Evolutionary conservation across 2,888 invertebrate genomes (phyloP), one percentile per base, ranked within the genome.

Genomic region (Oxyteleia sp.): DNA sequence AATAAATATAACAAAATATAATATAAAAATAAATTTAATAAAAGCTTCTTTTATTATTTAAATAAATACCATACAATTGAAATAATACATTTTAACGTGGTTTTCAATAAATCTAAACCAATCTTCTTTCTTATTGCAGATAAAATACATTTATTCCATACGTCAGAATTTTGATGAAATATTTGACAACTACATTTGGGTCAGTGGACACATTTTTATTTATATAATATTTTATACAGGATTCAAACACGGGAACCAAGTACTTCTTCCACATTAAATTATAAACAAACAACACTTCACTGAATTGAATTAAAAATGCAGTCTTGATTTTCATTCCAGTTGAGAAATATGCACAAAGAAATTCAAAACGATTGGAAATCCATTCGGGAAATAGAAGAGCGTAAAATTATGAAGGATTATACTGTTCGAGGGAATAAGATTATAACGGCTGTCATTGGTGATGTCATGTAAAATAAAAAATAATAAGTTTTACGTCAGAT

Each of bases 161-260:
- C 66, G 53, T 41, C 23, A 66, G 5, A 66, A 66, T 26, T 51
- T 66, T 11, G 66, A 66, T 13, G 66, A 66, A 53, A 15, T 66
- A 66, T 51, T 66, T 23, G 23, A 38, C 0, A 66, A 66, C 38
- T 66, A 53, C 13, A 51, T 66, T 41, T 66, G 66, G 66, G 5
- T 41, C 11, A 53, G 51, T 53, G 51, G 41, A 26, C 53, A 53
- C 7, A 26, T 49, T 41, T 53, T 66, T 41, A 26, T 66, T 29
- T 66, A 53, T n/a, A 4, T 8, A 1, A 51, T 64, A 51, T 23
- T 64, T 3, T 15, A 64, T 13, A 38, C 13, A 1, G 49, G 38
- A 38, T 13, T 5, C 8, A 51, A 51, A 8, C 10, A n/a, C 10
- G 11, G 13, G 20, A 49, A 64, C 3, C 49, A 64, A 51, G 64